phyloP scores from a whole-genome alignment of 1,140 invertebrate genomes.

The Saccostrea glomerata region DNA sequence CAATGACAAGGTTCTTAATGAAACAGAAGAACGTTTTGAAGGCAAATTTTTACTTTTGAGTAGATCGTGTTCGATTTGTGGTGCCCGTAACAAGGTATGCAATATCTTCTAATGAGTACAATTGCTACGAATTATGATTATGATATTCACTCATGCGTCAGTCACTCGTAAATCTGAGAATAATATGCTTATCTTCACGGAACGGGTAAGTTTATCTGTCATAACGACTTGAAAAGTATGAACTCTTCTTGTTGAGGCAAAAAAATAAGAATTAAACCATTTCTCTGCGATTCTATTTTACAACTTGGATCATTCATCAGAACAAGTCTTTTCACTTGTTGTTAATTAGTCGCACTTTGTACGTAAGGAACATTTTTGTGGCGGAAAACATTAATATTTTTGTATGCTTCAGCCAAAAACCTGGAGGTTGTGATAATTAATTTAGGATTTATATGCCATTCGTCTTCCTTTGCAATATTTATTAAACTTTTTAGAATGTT shows the following conservation, averaged over 20 bases:
- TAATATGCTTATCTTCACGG: not conserved
- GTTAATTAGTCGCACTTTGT: slow-evolving; percentile 6
- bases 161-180: not conserved
- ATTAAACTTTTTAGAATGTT: not conserved
- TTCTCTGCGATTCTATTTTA: not conserved
- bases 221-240: not conserved
- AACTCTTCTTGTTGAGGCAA: not conserved
- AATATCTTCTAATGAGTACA: not conserved
- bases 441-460: not conserved
- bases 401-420: not conserved
- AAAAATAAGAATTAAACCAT: not conserved
- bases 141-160: not conserved
- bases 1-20: not conserved
- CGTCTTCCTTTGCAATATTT: not conserved
- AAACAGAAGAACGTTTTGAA: not conserved
- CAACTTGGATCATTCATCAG: not conserved
- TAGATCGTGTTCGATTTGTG: not conserved
- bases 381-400: not conserved
- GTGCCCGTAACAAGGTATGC: not conserved
- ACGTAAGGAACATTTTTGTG: not conserved
- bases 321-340: slow-evolving; percentile 2
- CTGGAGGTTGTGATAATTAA: slow-evolving; percentile 13
- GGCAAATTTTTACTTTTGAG: not conserved
- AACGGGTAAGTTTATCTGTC: not conserved
- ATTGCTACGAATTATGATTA: not conserved